Base-by-base conservation (phyloP, 2,797 vertebrate species). In the Gambelia wislizenii region DNA sequence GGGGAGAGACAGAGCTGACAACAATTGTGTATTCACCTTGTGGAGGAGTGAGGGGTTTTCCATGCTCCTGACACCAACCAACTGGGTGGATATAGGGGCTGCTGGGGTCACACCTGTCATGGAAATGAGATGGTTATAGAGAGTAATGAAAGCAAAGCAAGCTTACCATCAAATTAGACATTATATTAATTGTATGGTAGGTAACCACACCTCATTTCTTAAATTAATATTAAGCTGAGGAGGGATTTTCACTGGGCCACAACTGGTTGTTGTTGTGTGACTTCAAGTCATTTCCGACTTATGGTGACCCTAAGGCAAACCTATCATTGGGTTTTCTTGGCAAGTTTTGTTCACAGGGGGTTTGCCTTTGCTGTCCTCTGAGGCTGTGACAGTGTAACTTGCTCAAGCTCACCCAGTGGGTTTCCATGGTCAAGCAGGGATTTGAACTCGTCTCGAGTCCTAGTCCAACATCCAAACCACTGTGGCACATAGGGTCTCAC, bases 81-180 rank as follows among this genome's bases (percentile, higher is more conserved):
- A 99, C 98, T 0, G 98, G 98, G 93, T 99, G 99, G 95, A 99
- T 99, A 96, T 99, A 99, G 0, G 99, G 99, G 94, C 99, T 99
- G 96, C 97, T 98, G 93, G 98, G 96, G 91, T 99, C 98, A 97
- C 99, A 99, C 99, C 99, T 99, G 95, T 89, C 95, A 96, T 52
- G 93, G 88, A 97, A 70, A 81, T 88, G 25, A 39, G 47, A 33
- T 83, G 49, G 9, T 83, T 76, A 64, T 56, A 69, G 10, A 61
- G 9, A 54, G 47, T 67, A 70, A 67, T 70, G 36, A 75, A 27
- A 4, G 4, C 22, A 69, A 83, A 69, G 18, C 27, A 22, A 25
- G 54, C 33, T 13, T 25, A 25, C 4, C 2, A 20, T 13, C 10
- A 25, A 72, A 44, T 18, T 10, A 49, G 14, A 27, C 25, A 67